phyloP scores from a whole-genome alignment of 1,140 invertebrate genomes.

The Agraylea sexmaculata region DNA sequence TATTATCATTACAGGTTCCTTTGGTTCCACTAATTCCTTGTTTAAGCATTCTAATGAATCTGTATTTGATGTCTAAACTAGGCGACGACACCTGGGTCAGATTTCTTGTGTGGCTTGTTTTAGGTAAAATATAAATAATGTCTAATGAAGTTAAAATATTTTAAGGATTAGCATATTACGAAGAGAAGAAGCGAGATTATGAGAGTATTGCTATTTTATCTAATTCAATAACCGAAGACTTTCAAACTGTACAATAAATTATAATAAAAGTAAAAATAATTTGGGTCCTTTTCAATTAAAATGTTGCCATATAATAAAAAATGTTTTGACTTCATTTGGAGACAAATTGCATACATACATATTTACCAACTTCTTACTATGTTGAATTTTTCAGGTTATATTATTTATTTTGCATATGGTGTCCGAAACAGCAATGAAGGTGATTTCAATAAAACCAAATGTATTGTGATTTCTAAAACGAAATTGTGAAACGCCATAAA shows the following conservation, averaged over 20 bases:
- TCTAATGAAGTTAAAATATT: slow-evolving; percentile 4
- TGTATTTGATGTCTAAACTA: slow-evolving; percentile 60
- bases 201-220: background rate
- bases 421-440: slow-evolving; percentile 17
- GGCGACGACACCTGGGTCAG: slow-evolving; percentile 58
- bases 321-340: slow-evolving; percentile 1
- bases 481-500: no score
- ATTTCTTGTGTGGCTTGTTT: slow-evolving; percentile 55
- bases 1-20: slow-evolving; percentile 37
- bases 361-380: background rate
- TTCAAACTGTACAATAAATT: slow-evolving; percentile 3
- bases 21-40: slow-evolving; percentile 59
- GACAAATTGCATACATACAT: no score
- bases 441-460: no score
- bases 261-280: background rate
- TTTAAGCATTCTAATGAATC: slow-evolving; percentile 57
- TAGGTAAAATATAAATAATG: slow-evolving; percentile 34
- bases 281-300: slow-evolving; percentile 1
- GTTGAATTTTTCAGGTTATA: slow-evolving; percentile 15
- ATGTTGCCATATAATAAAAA: background rate
- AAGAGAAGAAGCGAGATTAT: background rate
- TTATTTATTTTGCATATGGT: slow-evolving; percentile 19
- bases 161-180: background rate
- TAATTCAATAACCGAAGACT: slow-evolving; percentile 6
- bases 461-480: no score